phyloP scores from a whole-genome alignment of 2,888 invertebrate species.

The Ophion ellenae region DNA sequence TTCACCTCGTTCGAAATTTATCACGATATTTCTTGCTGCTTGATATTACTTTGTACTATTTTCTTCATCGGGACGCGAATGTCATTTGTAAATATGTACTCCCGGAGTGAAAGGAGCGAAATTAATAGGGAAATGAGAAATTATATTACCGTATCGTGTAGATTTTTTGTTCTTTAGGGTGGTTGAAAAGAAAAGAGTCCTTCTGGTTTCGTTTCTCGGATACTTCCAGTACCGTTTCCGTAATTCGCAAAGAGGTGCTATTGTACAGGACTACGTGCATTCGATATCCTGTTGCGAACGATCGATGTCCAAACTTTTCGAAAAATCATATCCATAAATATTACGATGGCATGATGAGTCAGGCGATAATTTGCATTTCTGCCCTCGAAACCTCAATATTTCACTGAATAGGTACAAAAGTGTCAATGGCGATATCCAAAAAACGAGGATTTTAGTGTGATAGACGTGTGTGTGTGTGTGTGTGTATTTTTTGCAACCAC shows the following conservation, averaged over 20 bases:
- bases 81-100: conserved; percentile 50
- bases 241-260: not conserved
- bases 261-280: not conserved
- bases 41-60: not conserved
- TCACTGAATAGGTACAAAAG: not conserved
- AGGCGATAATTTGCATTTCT: not conserved
- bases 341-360: not conserved
- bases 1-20: not conserved
- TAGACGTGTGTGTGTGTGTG: not conserved
- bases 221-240: not conserved
- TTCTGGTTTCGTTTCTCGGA: not conserved
- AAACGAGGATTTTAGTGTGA: not conserved
- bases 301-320: not conserved
- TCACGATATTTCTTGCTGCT: not conserved
- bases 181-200: conserved; percentile 2
- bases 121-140: conserved; percentile 19
- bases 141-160: conserved; percentile 16
- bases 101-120: not conserved
- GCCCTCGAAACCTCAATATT: not conserved
- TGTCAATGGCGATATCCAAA: not conserved
- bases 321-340: not conserved
- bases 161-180: conserved; percentile 17
- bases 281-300: not conserved
- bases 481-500: conserved; percentile 14
- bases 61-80: not conserved